Base-by-base conservation (phyloP, 2,797 vertebrate species). In the Pampus argenteus region DNA sequence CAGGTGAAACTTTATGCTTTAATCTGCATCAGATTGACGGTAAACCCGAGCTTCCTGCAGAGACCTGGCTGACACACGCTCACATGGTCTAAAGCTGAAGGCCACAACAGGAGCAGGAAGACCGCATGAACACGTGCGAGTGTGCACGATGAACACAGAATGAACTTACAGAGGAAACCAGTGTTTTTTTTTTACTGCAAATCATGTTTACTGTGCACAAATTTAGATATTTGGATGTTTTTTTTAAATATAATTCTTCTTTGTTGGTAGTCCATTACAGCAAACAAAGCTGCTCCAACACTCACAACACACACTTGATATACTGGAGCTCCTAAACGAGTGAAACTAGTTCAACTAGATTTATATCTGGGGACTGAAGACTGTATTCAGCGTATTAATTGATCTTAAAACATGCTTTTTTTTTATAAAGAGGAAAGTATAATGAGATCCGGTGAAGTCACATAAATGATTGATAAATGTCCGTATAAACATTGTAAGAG, bases 21-120 rank as follows among this genome's bases (percentile, higher is more conserved):
- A 80, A 86, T 86, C 77, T 76, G 65, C 65, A 65, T 84, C 78
- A 62, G 73, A 23, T 77, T 50, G 81, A 82, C 81, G 60, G 71
- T 83, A 80, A 89, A 74, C 83, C 70, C 13, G 48, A 34, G 34
- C 84, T 59, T 61, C 89, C 87, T 49, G 87, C 79, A 61, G 83
- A 76, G 89, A 81, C 54, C 72, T 83, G 78, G 83, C 72, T 83
- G 78, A 81, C 78, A 67, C 66, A 63, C 72, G 56, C 31, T 31
- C 71, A 60, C 66, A 69, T 47, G 55, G 61, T 51, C 72, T 76
- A 48, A 79, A 71, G 15, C 31, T 48, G 38, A 18, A 58, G 74
- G 57, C 49, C 52, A 45, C 52, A 34, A 38, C 48, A 64, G 34
- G 64, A 71, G 60, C 66, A 70, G n/a, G 23, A 22, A 18, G 61